Evolutionary conservation across 2,888 invertebrate genomes (phyloP), one percentile per base, ranked within the genome.

Genomic region (Azorinus chamasolen): DNA sequence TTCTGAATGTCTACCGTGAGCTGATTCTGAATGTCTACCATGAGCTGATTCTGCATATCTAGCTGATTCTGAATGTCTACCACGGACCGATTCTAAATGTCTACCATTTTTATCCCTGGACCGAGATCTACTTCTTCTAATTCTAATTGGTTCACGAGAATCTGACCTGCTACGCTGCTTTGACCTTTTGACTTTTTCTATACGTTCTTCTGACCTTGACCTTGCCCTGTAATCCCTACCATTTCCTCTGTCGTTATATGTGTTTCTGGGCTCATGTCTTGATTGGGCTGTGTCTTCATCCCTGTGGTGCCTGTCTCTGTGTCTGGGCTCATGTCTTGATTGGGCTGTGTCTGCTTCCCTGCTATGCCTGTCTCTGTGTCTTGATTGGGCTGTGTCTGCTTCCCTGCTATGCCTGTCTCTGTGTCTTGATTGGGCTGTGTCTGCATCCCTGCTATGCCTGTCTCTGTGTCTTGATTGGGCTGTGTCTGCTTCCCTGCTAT

Each of bases 171-270:
- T 59, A 12, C 46, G 12, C 12, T 37, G 12, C 27, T 54, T 55
- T 37, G 46, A 18, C 1, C 39, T 50, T 41, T n/a, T 37, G 8
- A 22, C 3, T 48, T 39, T 66, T 41, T 54, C 64, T 45, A 32
- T 41, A 39, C 54, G 50, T 10, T 59, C 59, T 55, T 41, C 14
- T 37, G 64, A 64, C 53, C 64, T 43, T 64, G 53, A 57, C 48
- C 50, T 46, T 32, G 32, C 10, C 37, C 24, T 22, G n/a, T 50
- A 25, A 32, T 59, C n/a, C 24, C 39, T 25, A 10, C 14, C 27
- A n/a, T 32, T 53, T 6, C 37, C 20, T 25, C 41, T 32, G 4
- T 32, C 32, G 5, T 32, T 32, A 32, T 10, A n/a, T n/a, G n/a
- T n/a, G n/a, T n/a, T n/a, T n/a, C n/a, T n/a, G n/a, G n/a, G n/a